Base-by-base conservation (phyloP, 2,797 vertebrate species). In the Alcedo atthis region DNA sequence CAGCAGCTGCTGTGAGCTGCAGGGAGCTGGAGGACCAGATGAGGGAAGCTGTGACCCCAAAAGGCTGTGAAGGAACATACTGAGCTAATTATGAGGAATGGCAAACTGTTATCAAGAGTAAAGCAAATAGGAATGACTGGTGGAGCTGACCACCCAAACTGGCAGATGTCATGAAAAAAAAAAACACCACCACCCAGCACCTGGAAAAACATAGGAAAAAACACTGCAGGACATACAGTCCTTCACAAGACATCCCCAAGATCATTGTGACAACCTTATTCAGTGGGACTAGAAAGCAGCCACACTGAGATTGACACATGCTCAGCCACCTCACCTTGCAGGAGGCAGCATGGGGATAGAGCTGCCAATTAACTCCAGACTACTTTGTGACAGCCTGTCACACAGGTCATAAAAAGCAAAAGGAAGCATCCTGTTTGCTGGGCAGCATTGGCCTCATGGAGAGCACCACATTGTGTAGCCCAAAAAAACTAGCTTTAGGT, bases 251-350 rank as follows among this genome's bases (percentile, higher is more conserved):
- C 30, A 77, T 42, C 16, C 25, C 37, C 49, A 19, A 4, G n/a
- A 16, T 35, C 11, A 18, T 4, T 53, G 45, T 35, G 61, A 53
- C 58, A 69, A 16, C 30, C 30, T 30, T 33, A 3, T 62, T 30
- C 25, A 2, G 4, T 2, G 20, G 48, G 10, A 8, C 21, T 8
- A 46, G 42, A 68, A 66, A 49, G 59, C 43, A 66, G 59, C 7
- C 15, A 5, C 3, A 2, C 21, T 2, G 18, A 54, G 32, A 2
- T 2, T 37, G 62, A 30, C 51, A n/a, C 0, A 0, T 4, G 63
- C 51, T 48, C 3, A 1, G 48, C 10, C 22, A 67, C 46, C 45
- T 17, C 48, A 22, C 63, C 48, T 30, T 11, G 37, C 59, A 49
- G 53, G 55, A 54, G 21, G 9, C 64, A 70, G 16, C 43, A 5